Conservation (phyloP, 53 echinoderm and acorn worm genomes). For the Zoroaster sp. region DNA sequence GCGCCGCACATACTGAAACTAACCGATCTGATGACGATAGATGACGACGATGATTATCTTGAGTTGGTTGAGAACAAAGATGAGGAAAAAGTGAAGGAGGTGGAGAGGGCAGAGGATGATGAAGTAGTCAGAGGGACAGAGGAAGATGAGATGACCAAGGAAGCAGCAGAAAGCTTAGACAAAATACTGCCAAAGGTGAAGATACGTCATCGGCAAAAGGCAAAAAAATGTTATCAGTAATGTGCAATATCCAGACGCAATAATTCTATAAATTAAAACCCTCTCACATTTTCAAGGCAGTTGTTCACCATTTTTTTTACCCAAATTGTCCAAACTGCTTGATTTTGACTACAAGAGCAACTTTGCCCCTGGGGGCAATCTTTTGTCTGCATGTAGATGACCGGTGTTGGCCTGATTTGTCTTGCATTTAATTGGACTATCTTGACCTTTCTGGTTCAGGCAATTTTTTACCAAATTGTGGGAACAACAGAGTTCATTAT, state of each 20-base stretch:
- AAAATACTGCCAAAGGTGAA: constrained; percentile 59
- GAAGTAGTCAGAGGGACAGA: background rate
- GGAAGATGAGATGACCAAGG: constrained; percentile 11
- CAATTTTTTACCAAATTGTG: too few relatives aligned
- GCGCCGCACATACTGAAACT: constrained; percentile 60
- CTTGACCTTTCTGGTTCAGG: too few relatives aligned
- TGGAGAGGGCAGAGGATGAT: background rate
- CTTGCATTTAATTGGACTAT: too few relatives aligned
- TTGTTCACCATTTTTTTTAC: too few relatives aligned
- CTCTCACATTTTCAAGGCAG: too few relatives aligned
- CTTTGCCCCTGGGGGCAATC: too few relatives aligned
- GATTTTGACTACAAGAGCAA: too few relatives aligned
- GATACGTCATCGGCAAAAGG: background rate
- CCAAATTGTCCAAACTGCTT: too few relatives aligned
- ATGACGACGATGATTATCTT: constrained; percentile 65
- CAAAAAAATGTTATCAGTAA: too few relatives aligned
- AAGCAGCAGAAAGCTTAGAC: constrained; percentile 41
- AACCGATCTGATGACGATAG: constrained; percentile 73
- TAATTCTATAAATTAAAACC: background rate
- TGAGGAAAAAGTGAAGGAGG: background rate
- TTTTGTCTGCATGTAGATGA: too few relatives aligned
- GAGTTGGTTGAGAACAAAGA: constrained; percentile 41
- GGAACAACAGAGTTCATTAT: too few relatives aligned
- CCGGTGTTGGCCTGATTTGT: too few relatives aligned
- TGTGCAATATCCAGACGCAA: background rate